Evolutionary conservation across 2,797 vertebrate species (phyloP).

Genomic region (Sebastes wilsoni): DNA sequence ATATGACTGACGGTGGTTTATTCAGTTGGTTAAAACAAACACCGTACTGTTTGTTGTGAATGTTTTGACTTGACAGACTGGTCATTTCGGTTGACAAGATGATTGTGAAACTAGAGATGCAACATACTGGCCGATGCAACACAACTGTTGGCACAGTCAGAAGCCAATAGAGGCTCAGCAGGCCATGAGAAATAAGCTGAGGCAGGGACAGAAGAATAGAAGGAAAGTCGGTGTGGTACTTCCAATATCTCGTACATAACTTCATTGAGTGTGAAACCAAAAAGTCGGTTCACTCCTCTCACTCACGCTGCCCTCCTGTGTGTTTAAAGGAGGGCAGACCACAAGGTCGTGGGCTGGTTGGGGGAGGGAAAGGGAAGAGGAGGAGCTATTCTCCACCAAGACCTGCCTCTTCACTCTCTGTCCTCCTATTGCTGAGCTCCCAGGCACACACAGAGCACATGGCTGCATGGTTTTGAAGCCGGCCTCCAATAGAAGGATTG

Average conservation of each 20-base stretch:
- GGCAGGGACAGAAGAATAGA: not conserved
- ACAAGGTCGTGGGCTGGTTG: constrained; percentile 39
- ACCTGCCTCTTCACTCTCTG: not conserved
- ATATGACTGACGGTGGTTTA: not conserved
- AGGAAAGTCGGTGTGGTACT: not conserved
- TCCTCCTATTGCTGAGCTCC: constrained; percentile 3
- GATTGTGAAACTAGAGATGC: not conserved
- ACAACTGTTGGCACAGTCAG: not conserved
- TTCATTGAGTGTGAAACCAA: not conserved
- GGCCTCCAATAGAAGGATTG: constrained; percentile 15
- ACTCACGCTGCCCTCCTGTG: constrained; percentile 17
- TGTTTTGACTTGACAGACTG: not conserved
- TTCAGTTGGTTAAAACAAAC: not conserved
- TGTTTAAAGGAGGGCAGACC: constrained; percentile 23
- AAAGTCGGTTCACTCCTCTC: not conserved
- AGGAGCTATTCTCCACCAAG: constrained; percentile 23
- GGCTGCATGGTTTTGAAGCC: constrained; percentile 51
- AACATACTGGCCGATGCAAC: not conserved
- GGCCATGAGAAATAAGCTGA: not conserved
- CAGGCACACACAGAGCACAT: constrained; percentile 48
- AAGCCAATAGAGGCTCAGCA: not conserved
- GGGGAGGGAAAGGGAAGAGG: constrained; percentile 32
- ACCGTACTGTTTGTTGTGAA: not conserved
- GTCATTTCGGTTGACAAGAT: not conserved
- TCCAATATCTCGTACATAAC: not conserved